Base-by-base conservation (phyloP, 2,888 invertebrate species). In the Papilio demoleus region DNA sequence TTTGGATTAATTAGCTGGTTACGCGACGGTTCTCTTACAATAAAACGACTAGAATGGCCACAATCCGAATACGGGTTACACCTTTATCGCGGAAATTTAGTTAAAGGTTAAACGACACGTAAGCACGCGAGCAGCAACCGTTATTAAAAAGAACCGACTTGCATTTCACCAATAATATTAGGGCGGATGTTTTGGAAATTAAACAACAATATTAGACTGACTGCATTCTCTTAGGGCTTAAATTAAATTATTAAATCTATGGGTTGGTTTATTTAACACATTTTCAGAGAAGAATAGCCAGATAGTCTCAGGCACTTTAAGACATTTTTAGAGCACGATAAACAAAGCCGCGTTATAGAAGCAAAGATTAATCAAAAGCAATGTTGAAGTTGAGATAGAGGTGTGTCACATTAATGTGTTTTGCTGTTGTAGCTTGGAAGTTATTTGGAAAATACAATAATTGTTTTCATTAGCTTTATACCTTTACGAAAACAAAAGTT, bases 21-120 rank as follows among this genome's bases (percentile, higher is more conserved):
- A 14, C 27, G 27, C 17, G n/a, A 53, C n/a, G n/a, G 8, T 31
- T 53, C 2, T 9, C n/a, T 17, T 60, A 60, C 38, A 60, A 38
- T 66, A 60, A 71, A 70, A 71, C 70, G 69, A 72, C 75, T 72
- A 75, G 76, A 77, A 78, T 79, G 81, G 82, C 83, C 81, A 75
- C 77, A 77, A 77, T 78, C 71, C 74, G 59, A 82, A 82, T 78
- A 77, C 53, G 78, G 78, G 79, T 81, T 80, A 77, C 74, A 81
- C 79, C 76, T 82, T 82, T 80, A 84, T 81, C 81, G 80, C 80
- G 84, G 85, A 86, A 87, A 87, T 86, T 84, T 83, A 80, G 78
- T 75, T 78, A 78, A 83, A 85, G 83, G 80, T 81, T 83, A 84
- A 88, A 87, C 80, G 83, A 77, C 79, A 74, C 75, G 74, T 75